phyloP scores from a whole-genome alignment of 2,113 vertebrate species.

The Oxygymnocypris stewartii region DNA sequence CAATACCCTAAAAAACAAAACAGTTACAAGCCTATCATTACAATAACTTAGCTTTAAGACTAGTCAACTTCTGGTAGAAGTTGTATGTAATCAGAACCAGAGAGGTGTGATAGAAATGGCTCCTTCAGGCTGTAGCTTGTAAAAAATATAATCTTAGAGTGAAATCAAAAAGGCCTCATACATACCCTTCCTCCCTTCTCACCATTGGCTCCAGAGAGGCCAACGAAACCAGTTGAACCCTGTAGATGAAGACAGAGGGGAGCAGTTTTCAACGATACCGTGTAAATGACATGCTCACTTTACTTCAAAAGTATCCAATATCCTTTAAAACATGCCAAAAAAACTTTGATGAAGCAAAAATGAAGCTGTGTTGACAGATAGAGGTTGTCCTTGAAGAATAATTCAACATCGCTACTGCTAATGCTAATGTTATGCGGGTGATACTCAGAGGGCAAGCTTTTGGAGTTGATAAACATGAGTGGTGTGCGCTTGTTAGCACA shows the following conservation, averaged over 20 bases:
- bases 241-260: slow-evolving; percentile 47
- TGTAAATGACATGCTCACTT: neutral
- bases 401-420: slow-evolving; percentile 10
- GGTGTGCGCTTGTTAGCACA: slow-evolving; percentile 54
- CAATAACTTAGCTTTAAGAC: neutral
- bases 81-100: neutral
- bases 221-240: slow-evolving; percentile 75
- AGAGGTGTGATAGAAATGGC: neutral
- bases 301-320: neutral
- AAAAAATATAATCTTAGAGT: neutral
- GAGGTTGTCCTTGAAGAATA: slow-evolving; percentile 8
- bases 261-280: neutral
- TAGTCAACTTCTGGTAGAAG: neutral
- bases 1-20: slow-evolving; percentile 80
- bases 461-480: slow-evolving; percentile 15
- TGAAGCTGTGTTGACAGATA: neutral
- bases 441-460: neutral
- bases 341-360: neutral
- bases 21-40: neutral
- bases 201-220: slow-evolving; percentile 73
- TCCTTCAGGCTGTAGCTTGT: neutral
- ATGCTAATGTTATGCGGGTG: neutral
- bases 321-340: neutral
- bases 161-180: neutral
- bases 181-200: slow-evolving; percentile 76